Evolutionary conservation across 2,113 vertebrate species (phyloP).

Genomic region (Alligator mississippiensis): DNA sequence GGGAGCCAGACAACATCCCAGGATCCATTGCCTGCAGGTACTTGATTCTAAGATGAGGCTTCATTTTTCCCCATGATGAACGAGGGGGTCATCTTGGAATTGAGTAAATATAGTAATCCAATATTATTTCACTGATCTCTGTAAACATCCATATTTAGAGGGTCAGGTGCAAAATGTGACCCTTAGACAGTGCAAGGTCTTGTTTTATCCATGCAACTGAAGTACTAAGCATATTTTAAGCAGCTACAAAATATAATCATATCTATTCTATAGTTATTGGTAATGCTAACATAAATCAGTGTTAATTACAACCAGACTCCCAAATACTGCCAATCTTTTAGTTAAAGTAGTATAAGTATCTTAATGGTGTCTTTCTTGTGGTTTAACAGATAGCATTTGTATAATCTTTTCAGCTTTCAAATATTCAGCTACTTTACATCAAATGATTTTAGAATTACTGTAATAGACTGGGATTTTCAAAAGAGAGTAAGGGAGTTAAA

Average conservation of each 20-base stretch:
- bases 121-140: background rate
- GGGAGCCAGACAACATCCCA: no score
- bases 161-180: background rate
- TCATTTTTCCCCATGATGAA: no score
- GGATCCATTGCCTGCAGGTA: no score
- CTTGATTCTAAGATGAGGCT: no score
- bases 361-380: background rate
- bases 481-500: background rate
- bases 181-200: background rate
- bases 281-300: background rate
- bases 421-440: accelerated
- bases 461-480: background rate
- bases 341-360: background rate
- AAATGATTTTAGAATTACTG: accelerated
- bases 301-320: background rate
- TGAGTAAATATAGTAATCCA: background rate
- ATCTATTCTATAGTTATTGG: background rate
- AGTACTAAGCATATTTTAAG: accelerated
- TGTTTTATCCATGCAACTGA: background rate
- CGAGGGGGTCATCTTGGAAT: no score
- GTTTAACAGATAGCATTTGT: background rate
- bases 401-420: background rate
- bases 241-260: background rate
- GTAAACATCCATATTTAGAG: background rate
- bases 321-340: background rate